Percentiles rank a stretch among this genome's conserved stretches.
These are phyloP conservation scores for Andrena hattorfiana DNA, from an alignment of 2,888 invertebrate genomes.

Conservation along the genomic window DNA sequence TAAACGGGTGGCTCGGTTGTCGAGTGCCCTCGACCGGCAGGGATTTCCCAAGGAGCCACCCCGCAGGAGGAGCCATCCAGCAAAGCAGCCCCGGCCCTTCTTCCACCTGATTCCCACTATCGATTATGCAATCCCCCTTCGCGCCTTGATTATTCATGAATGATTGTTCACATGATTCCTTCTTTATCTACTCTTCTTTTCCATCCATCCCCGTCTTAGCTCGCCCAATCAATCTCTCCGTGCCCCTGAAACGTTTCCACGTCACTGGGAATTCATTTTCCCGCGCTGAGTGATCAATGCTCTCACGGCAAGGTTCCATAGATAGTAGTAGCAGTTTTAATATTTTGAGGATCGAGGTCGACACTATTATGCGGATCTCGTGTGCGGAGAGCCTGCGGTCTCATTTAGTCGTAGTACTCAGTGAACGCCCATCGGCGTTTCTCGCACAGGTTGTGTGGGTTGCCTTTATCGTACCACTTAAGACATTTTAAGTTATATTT, in stretches of 20 bases:
- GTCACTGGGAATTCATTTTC: not conserved
- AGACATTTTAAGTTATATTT: too few species aligned
- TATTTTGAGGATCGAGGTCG: too few species aligned
- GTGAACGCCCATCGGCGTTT: too few species aligned
- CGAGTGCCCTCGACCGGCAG: not conserved
- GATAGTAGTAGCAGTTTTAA: too few species aligned
- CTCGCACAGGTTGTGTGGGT: too few species aligned
- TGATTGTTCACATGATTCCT: not conserved
- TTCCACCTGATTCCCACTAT: not conserved
- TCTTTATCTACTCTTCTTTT: not conserved
- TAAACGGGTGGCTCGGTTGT: conserved; percentile 13
- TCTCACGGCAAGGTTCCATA: too few species aligned
- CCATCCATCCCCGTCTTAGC: not conserved
- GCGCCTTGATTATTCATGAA: conserved; percentile 3
- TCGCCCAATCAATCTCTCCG: not conserved
- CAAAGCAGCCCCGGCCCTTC: not conserved
- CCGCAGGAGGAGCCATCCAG: not conserved
- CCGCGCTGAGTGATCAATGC: too few species aligned
- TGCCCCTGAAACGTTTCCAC: not conserved
- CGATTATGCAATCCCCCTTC: conserved; percentile 17
- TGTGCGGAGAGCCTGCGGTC: too few species aligned
- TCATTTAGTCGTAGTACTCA: too few species aligned
- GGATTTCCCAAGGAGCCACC: not conserved
- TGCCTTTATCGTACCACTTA: too few species aligned
- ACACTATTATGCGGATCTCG: too few species aligned